Evolutionary conservation across 1,140 invertebrate species (phyloP).

Genomic region (Pseudomyrmex cubaensis): DNA sequence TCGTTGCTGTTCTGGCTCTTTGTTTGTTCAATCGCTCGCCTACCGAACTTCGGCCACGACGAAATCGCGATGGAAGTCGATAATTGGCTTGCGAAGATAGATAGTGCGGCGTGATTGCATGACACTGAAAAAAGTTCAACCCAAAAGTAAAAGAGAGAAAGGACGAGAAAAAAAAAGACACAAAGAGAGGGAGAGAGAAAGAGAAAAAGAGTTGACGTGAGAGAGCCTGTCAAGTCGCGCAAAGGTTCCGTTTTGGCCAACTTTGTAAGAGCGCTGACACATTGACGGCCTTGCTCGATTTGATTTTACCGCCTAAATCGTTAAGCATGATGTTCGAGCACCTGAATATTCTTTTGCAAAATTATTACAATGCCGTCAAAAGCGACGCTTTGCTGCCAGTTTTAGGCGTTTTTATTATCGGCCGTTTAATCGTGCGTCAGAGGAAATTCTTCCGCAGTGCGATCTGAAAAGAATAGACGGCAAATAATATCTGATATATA

Average conservation of each 20-base stretch:
- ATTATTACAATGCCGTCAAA: conserved; percentile 13
- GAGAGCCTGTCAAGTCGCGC: conserved; percentile 18
- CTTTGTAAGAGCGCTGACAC: conserved; percentile 20
- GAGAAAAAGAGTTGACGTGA: neutral
- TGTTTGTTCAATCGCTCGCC: neutral
- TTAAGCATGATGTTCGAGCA: neutral
- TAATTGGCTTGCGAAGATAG: conserved; percentile 41
- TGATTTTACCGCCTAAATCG: conserved; percentile 29
- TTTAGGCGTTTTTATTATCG: neutral
- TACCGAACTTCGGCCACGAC: neutral
- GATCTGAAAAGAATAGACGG: neutral
- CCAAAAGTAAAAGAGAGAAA: neutral
- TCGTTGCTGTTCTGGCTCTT: neutral
- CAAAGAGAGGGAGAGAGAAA: neutral
- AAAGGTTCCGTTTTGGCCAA: conserved; percentile 24
- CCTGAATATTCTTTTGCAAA: conserved; percentile 22
- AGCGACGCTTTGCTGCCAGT: neutral
- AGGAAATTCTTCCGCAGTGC: neutral
- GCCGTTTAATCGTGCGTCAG: neutral
- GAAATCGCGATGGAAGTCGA: conserved; percentile 40
- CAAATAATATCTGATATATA: neutral
- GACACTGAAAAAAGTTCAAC: neutral
- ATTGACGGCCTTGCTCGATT: conserved; percentile 33
- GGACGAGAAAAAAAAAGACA: no score
- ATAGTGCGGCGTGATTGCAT: conserved; percentile 17